A percentile compares a stretch with the other conserved stretches of the same genome.
phyloP scores from a whole-genome alignment of 2,888 invertebrate species.

The Oligia strigilis region DNA sequence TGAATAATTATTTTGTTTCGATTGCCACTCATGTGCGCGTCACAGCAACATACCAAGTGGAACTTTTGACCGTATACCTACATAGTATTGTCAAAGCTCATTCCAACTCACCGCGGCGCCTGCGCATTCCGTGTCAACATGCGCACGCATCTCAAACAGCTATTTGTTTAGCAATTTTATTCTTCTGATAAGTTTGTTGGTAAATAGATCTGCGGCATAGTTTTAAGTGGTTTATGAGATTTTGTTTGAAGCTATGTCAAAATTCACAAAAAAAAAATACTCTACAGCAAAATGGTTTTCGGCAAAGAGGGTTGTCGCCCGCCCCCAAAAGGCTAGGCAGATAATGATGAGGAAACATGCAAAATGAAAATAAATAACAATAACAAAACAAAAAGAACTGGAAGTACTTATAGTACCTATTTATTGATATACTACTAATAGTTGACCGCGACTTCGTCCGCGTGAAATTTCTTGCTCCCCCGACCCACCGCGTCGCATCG shows the following conservation, averaged over 20 bases:
- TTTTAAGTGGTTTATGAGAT: constrained; percentile 1
- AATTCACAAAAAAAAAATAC: not conserved
- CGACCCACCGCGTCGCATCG: too few species aligned
- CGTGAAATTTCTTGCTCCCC: too few species aligned
- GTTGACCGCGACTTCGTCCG: too few species aligned
- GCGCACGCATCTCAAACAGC: constrained; percentile 56
- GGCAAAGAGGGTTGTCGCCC: not conserved
- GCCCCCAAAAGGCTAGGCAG: too few species aligned
- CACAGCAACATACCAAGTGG: not conserved
- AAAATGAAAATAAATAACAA: not conserved
- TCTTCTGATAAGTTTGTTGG: constrained; percentile 38
- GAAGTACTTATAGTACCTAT: not conserved
- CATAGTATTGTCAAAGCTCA: constrained; percentile 33
- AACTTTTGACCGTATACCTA: constrained; percentile 1
- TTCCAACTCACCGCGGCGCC: constrained; percentile 57
- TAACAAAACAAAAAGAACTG: not conserved
- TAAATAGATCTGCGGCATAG: constrained; percentile 10
- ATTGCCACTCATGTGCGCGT: too few species aligned
- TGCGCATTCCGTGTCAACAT: constrained; percentile 66
- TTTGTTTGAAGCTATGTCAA: not conserved
- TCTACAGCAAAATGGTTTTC: not conserved
- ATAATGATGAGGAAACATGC: too few species aligned
- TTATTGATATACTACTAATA: too few species aligned
- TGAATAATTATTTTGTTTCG: too few species aligned
- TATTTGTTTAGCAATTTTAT: constrained; percentile 67